Conservation (phyloP, 2,113 vertebrate species). For the Rhagologus leucostigma region DNA sequence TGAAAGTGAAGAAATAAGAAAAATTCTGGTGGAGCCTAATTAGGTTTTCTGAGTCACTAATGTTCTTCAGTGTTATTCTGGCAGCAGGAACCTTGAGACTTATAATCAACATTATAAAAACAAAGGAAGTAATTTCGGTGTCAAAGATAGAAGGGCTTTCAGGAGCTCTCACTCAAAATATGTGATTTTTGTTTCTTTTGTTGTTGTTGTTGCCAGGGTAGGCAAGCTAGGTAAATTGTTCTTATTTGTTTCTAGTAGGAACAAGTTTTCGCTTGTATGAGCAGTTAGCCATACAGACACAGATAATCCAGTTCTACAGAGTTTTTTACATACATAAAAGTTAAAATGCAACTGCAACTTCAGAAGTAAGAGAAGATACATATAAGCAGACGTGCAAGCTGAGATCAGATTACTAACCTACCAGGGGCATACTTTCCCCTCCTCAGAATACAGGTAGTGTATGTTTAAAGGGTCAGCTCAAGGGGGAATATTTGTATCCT, state of each 20-base stretch:
- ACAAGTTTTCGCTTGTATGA: neutral
- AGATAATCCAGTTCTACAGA: neutral
- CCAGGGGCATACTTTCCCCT: neutral
- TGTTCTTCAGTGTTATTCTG: neutral
- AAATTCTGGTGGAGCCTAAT: neutral
- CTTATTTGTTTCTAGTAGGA: neutral
- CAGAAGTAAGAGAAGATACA: neutral
- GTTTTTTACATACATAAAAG: neutral
- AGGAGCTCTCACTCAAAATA: neutral
- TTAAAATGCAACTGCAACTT: neutral
- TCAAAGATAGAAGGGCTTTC: neutral
- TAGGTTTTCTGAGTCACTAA: constrained; percentile 18
- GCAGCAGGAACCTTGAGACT: neutral
- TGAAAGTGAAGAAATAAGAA: neutral
- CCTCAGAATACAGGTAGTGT: neutral
- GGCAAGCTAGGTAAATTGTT: neutral
- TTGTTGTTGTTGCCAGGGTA: neutral
- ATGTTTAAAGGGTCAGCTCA: neutral
- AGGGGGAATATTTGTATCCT: neutral
- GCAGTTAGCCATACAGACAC: neutral
- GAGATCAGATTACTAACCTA: neutral
- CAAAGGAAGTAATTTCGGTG: neutral
- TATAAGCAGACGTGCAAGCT: neutral
- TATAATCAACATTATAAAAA: neutral
- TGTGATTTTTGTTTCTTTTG: neutral